Conservation (phyloP, 64 coral and sea anemone genomes). For the Orbicella faveolata region DNA sequence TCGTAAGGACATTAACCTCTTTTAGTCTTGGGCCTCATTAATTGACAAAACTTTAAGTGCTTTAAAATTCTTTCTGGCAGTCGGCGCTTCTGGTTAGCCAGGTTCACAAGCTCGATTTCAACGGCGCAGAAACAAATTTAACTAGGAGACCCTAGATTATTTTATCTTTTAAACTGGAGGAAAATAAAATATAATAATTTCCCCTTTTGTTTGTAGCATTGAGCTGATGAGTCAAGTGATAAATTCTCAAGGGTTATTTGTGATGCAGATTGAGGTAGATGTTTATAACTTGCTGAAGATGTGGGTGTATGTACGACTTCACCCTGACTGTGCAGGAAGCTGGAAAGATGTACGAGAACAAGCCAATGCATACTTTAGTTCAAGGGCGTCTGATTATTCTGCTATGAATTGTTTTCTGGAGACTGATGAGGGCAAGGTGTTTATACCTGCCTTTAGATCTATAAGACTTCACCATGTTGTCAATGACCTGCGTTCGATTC, state of each 20-base stretch:
- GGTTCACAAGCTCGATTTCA: no score
- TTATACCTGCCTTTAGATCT: constrained; percentile 66
- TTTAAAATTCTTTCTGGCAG: no score
- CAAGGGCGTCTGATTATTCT: constrained; percentile 9
- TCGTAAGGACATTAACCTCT: no score
- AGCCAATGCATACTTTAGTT: constrained; percentile 65
- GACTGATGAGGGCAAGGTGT: constrained; percentile 63
- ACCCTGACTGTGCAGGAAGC: constrained; percentile 63
- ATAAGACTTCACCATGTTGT: constrained; percentile 95
- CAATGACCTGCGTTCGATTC: constrained; percentile 79
- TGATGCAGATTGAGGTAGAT: constrained; percentile 99
- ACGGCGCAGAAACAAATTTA: neutral
- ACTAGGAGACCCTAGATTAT: neutral
- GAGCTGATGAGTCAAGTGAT: constrained; percentile 85
- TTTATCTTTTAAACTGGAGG: no score
- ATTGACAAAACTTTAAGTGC: no score
- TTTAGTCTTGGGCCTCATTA: no score
- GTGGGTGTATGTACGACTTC: constrained; percentile 87
- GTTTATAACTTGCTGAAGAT: constrained; percentile 91
- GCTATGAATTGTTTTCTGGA: constrained; percentile 64
- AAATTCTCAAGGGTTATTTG: constrained; percentile 86
- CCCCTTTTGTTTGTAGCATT: constrained; percentile 52
- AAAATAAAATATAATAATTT: neutral
- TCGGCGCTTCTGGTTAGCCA: no score
- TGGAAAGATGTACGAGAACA: constrained; percentile 84